These are phyloP conservation scores for Smutsia gigantea DNA, from an alignment of 2,797 vertebrate genomes.

Conservation along the genomic window DNA sequence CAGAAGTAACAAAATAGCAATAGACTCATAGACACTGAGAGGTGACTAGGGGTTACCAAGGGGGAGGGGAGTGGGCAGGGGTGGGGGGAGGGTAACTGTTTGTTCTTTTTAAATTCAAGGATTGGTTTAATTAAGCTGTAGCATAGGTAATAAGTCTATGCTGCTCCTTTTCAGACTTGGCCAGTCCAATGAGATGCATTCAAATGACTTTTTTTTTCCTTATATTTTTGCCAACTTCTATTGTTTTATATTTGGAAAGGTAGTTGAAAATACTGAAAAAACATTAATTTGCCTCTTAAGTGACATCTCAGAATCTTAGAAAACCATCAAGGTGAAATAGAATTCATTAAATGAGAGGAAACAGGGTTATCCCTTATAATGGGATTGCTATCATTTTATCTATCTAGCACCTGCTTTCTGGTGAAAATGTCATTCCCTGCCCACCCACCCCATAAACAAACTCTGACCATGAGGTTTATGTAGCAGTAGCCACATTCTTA, in stretches of 20 bases:
- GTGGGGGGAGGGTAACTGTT: too few species aligned
- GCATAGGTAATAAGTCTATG: neutral
- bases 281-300: neutral
- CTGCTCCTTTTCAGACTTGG: neutral
- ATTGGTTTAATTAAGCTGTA: neutral
- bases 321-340: neutral
- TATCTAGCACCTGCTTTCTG: neutral
- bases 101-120: slow-evolving; percentile 10
- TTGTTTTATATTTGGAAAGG: neutral
- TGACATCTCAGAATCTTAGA: neutral
- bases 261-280: slow-evolving; percentile 14
- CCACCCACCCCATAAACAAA: neutral
- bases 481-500: neutral
- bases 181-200: neutral
- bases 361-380: neutral
- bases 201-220: neutral
- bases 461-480: neutral
- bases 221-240: neutral
- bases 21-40: too few species aligned
- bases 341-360: neutral
- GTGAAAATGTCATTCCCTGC: neutral
- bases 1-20: too few species aligned
- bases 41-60: too few species aligned
- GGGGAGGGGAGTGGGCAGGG: too few species aligned
- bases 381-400: neutral